A percentile compares a stretch with the other conserved stretches of the same genome.
Evolutionary conservation across 2,888 invertebrate genomes (phyloP).

Genomic region (Drosophila cognata): DNA sequence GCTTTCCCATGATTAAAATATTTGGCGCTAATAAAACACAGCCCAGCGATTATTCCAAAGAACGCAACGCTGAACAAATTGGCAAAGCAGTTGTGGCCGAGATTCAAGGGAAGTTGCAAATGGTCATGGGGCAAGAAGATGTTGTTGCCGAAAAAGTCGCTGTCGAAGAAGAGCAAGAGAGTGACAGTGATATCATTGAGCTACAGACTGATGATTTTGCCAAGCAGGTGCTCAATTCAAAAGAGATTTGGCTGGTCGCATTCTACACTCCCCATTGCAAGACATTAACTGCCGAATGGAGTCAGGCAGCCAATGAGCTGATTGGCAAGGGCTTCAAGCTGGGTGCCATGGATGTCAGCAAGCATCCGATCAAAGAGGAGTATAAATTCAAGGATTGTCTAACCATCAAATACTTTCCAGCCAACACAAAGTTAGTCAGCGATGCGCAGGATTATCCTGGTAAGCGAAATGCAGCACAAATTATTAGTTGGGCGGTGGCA

Average conservation of each 20-base stretch:
- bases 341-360: conserved; percentile 11
- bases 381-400: not conserved
- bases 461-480: not conserved
- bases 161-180: not conserved
- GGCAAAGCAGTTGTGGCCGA: not conserved
- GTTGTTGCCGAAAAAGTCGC: not conserved
- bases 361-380: not conserved
- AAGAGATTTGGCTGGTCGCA: conserved; percentile 7
- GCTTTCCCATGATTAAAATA: conserved; percentile 18
- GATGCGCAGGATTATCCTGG: not conserved
- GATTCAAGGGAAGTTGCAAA: not conserved
- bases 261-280: not conserved
- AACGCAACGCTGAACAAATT: not conserved
- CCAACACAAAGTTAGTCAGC: not conserved
- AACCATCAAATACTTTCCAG: conserved; percentile 9
- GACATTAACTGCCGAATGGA: not conserved
- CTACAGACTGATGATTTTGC: not conserved
- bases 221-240: conserved; percentile 10
- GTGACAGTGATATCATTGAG: conserved; percentile 4
- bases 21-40: conserved; percentile 12
- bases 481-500: not conserved
- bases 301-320: conserved; percentile 4
- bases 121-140: not conserved
- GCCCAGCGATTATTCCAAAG: not conserved
- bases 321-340: not conserved